Evolutionary conservation across 1,140 invertebrate genomes (phyloP).

Genomic region (Megathymus violae): DNA sequence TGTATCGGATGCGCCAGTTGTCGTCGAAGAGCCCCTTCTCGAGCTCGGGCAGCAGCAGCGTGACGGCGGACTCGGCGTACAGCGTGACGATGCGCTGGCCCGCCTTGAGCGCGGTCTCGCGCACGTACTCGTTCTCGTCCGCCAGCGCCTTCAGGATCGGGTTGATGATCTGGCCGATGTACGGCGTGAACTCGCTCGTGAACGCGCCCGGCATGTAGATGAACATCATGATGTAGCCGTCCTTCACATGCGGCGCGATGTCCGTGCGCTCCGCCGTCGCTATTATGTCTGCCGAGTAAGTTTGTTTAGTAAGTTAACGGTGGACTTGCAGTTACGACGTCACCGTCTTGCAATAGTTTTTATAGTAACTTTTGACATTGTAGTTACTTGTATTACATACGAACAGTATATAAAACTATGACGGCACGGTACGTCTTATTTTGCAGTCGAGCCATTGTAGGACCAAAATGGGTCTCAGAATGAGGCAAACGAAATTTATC

Average conservation of each 20-base stretch:
- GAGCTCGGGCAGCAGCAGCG: slow-evolving; percentile 95
- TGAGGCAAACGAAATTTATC: no score
- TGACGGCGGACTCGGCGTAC: slow-evolving; percentile 98
- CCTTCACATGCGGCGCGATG: slow-evolving; percentile 98
- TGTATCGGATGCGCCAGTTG: slow-evolving; percentile 98
- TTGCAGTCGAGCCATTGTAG: no score
- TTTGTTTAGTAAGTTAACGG: no score
- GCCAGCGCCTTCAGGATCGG: slow-evolving; percentile 98
- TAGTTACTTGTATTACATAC: no score
- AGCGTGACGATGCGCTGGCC: slow-evolving; percentile 98
- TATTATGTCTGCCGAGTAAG: slow-evolving; percentile 92
- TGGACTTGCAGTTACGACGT: no score
- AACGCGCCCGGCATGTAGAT: slow-evolving; percentile 99
- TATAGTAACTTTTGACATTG: no score
- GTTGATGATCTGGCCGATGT: slow-evolving; percentile 98
- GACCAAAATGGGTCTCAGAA: no score
- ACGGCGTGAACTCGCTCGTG: slow-evolving; percentile 96
- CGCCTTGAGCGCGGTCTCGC: slow-evolving; percentile 97
- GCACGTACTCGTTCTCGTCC: slow-evolving; percentile 99
- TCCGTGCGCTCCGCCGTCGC: slow-evolving; percentile 96
- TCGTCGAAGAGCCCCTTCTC: slow-evolving; percentile 97
- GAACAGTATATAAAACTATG: no score
- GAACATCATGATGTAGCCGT: slow-evolving; percentile 99
- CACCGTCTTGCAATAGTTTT: no score
- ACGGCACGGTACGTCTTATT: no score